Base-by-base conservation (phyloP, 1,140 invertebrate genomes). In the Odontomachus brunneus region DNA sequence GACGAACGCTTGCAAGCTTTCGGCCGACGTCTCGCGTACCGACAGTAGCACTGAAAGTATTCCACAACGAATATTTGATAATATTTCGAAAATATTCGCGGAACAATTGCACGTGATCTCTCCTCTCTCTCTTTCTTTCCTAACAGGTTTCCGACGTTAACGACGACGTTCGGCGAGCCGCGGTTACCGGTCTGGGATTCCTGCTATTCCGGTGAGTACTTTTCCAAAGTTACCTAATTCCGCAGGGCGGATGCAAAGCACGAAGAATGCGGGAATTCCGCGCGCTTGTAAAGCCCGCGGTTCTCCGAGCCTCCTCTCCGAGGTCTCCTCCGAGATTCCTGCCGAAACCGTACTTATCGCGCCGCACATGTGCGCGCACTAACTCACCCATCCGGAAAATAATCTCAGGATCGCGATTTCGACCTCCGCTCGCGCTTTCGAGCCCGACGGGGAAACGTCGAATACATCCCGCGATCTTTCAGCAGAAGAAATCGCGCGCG, bases 111-210 rank as follows among this genome's bases (percentile, higher is more conserved):
- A 11, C 38, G 38, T 33, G 2, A 33, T 44, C 9, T 44, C 38
- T 44, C 38, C 38, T 44, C 38, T 44, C 55, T 80, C 38, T 22
- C 12, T 12, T 62, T 33, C 22, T 63, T 38, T 24, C n/a, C 1
- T 26, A 69, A 17, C 48, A 96, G 95, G 96, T 97, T 44, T 99
- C 98, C 89, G 99, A 99, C 95, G 99, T 99, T 0, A 99, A 99
- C 92, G 98, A 99, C 93, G 99, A 99, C 94, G 99, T 99, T 3
- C 96, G 99, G 81, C 96, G 99, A 66, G 98, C 99, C 71, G 99
- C 99, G 44, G 99, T 99, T 1, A 99, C 98, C 29, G 98, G 98
- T 33, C 95, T 99, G 69, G 99, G 99, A 88, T 99, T 99, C 92
- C 95, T 99, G 19, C 94, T 99, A 53, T 99, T 99, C 95, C 96